These are phyloP conservation scores for Polymixis flavicincta DNA, from an alignment of 2,888 invertebrate genomes.

Conservation along the genomic window DNA sequence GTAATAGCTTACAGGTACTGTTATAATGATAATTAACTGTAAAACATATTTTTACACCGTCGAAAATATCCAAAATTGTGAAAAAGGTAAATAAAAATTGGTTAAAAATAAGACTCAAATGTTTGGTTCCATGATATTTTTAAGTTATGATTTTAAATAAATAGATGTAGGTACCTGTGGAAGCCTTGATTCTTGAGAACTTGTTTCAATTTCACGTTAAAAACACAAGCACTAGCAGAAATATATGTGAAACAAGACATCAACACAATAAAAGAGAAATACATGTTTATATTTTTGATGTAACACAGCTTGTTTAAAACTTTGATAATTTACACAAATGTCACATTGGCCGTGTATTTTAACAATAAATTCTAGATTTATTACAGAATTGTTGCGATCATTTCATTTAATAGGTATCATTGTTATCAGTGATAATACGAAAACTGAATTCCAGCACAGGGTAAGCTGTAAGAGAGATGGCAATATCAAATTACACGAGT, in stretches of 20 bases:
- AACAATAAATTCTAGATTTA: background rate
- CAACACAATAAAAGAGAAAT: conserved; percentile 23
- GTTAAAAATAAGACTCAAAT: no score
- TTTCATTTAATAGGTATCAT: background rate
- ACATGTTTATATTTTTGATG: background rate
- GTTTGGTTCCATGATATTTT: background rate
- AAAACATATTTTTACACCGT: background rate
- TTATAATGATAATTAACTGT: no score
- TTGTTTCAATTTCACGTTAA: conserved; percentile 78
- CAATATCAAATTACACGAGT: background rate
- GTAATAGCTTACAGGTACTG: no score
- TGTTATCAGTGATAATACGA: background rate
- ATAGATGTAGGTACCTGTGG: conserved; percentile 77
- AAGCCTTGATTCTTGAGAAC: conserved; percentile 80
- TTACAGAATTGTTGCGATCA: conserved; percentile 7
- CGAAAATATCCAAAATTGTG: background rate
- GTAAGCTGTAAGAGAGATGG: background rate
- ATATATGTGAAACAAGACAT: conserved; percentile 58
- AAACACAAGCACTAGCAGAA: conserved; percentile 74
- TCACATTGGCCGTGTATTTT: background rate
- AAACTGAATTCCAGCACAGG: background rate
- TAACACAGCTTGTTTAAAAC: background rate
- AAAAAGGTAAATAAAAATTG: background rate
- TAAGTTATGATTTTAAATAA: no score
- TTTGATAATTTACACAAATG: background rate